Percentiles rank a stretch among this genome's conserved stretches.
Conservation (phyloP, 2,113 vertebrate genomes). For the Cheilinus undulatus region DNA sequence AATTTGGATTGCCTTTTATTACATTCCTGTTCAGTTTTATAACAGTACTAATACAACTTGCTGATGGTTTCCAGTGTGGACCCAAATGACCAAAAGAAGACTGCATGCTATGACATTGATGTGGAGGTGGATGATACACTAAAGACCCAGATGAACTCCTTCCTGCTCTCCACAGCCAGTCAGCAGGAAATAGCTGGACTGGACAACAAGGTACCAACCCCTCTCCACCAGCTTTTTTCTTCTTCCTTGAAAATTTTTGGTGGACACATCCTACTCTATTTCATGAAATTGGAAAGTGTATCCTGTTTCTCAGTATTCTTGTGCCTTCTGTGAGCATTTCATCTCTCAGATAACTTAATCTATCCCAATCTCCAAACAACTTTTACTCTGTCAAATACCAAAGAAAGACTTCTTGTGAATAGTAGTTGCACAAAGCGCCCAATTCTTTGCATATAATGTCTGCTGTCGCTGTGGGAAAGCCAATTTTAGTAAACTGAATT, state of each 20-base stretch:
- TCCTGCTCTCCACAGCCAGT: conserved; percentile 96
- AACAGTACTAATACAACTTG: no score
- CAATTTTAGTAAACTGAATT: neutral
- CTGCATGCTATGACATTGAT: conserved; percentile 99
- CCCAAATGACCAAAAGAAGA: conserved; percentile 99
- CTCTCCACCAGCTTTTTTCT: neutral
- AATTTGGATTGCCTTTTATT: no score
- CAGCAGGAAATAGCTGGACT: conserved; percentile 98
- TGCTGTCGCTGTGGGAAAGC: neutral
- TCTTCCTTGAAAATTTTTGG: neutral
- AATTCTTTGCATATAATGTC: neutral
- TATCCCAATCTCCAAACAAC: neutral
- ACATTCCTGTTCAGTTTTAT: no score
- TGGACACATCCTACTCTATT: neutral
- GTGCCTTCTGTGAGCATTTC: neutral
- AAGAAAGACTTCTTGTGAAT: neutral
- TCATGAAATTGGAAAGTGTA: conserved; percentile 3
- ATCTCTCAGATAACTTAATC: neutral
- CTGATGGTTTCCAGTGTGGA: conserved; percentile 87
- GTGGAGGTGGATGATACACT: conserved; percentile 98
- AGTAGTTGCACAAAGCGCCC: no score
- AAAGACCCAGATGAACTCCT: conserved; percentile 99
- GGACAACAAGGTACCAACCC: conserved; percentile 92
- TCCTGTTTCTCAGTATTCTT: neutral
- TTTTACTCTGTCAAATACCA: neutral